Conservation (phyloP, 2,113 vertebrate species). For the Cottus gobio region DNA sequence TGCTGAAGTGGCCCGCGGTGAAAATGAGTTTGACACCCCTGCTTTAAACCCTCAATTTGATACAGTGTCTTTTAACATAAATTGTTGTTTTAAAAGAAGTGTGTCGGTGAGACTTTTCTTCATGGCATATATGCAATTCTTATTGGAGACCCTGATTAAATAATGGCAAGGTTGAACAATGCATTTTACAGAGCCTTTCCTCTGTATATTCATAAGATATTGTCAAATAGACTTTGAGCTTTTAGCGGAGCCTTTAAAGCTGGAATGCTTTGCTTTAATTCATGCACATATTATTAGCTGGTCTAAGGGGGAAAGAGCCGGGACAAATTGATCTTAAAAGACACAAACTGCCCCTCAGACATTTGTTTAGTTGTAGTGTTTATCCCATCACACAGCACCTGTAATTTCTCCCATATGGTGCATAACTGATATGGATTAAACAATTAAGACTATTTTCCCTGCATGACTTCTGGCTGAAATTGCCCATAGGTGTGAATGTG, state of each 20-base stretch:
- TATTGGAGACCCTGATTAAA: constrained; percentile 11
- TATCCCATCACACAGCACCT: constrained; percentile 78
- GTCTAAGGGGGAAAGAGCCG: constrained; percentile 56
- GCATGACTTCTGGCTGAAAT: constrained; percentile 78
- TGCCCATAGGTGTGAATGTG: no score
- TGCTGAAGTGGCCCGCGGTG: no score
- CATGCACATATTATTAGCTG: constrained; percentile 58
- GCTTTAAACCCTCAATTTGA: constrained; percentile 1
- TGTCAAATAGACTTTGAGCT: constrained; percentile 7
- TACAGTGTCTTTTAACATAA: not conserved
- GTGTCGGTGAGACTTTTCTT: not conserved
- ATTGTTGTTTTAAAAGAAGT: not conserved
- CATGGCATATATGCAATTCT: not conserved
- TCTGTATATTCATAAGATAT: constrained; percentile 6
- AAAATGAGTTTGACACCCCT: no score
- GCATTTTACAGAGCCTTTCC: not conserved
- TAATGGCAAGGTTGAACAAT: constrained; percentile 1
- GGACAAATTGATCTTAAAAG: constrained; percentile 77
- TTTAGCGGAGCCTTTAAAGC: constrained; percentile 47
- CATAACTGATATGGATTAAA: constrained; percentile 83
- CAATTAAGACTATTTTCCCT: constrained; percentile 82
- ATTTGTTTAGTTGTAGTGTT: constrained; percentile 75
- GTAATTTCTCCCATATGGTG: constrained; percentile 80
- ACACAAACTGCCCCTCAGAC: constrained; percentile 72
- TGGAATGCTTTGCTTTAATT: constrained; percentile 57